A percentile compares a stretch with the other conserved stretches of the same genome.
These are phyloP conservation scores for Bombus superbus DNA, from an alignment of 1,140 invertebrate species.

Conservation along the genomic window DNA sequence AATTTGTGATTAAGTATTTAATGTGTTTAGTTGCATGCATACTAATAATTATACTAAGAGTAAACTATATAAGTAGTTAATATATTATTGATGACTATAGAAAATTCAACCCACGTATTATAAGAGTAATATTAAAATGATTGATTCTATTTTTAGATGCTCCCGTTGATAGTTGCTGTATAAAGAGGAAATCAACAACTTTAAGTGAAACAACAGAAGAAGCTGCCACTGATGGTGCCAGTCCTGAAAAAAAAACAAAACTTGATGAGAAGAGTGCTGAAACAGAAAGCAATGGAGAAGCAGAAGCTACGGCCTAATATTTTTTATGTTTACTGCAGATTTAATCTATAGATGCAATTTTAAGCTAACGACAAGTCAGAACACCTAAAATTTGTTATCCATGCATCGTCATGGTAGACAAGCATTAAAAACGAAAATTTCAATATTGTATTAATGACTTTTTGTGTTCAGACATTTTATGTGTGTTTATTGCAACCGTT, in stretches of 20 bases:
- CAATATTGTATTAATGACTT: constrained; percentile 55
- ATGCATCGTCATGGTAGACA: constrained; percentile 67
- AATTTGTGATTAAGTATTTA: not conserved
- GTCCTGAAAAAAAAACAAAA: constrained; percentile 89
- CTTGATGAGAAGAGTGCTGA: constrained; percentile 85
- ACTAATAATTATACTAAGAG: no score
- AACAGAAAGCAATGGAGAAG: constrained; percentile 84
- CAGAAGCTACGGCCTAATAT: constrained; percentile 87
- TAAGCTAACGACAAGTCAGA: constrained; percentile 75
- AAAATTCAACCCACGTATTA: not conserved
- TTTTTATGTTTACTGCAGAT: constrained; percentile 73
- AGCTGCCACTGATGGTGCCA: constrained; percentile 83
- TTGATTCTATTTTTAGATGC: constrained; percentile 70
- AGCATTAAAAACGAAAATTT: constrained; percentile 47
- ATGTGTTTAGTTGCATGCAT: not conserved
- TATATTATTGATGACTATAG: not conserved
- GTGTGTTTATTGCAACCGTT: constrained; percentile 63
- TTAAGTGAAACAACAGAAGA: constrained; percentile 83
- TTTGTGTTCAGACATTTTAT: constrained; percentile 60
- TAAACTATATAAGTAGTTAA: not conserved
- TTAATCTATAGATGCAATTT: constrained; percentile 79
- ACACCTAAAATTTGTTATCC: constrained; percentile 72
- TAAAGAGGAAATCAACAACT: constrained; percentile 88
- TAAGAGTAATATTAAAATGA: constrained; percentile 49
- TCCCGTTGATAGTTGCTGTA: constrained; percentile 79